These are phyloP conservation scores for Periparus ater DNA, from an alignment of 2,797 vertebrate genomes.

Conservation along the genomic window DNA sequence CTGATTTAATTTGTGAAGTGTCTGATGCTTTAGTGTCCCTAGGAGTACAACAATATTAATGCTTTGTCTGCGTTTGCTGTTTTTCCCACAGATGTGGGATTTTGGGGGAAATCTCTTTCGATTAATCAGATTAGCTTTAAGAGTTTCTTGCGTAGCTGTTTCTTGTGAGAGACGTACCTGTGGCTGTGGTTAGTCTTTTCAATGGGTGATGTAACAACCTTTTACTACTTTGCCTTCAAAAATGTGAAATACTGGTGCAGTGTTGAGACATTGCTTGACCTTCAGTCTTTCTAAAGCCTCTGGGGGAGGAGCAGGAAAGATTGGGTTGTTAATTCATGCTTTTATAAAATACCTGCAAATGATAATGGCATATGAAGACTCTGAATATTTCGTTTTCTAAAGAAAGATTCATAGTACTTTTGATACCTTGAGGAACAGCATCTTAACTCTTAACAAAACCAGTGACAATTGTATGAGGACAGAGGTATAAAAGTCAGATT, in stretches of 20 bases:
- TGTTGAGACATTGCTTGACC: constrained; percentile 31
- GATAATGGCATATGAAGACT: neutral
- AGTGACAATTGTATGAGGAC: neutral
- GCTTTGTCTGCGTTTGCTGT: neutral
- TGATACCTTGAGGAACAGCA: neutral
- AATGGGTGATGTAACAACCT: constrained; percentile 20
- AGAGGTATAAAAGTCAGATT: neutral
- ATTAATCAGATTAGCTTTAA: neutral
- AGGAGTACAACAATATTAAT: fast-evolving
- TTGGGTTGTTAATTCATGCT: neutral
- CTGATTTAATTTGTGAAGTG: neutral
- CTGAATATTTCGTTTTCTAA: neutral
- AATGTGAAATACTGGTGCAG: neutral
- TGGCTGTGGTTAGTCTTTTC: neutral
- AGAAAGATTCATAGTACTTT: fast-evolving
- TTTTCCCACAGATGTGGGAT: neutral
- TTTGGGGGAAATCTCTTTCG: neutral
- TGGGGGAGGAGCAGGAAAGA: neutral
- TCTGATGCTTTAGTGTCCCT: neutral
- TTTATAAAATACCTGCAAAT: neutral
- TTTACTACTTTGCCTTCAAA: constrained; percentile 21
- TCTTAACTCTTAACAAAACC: neutral
- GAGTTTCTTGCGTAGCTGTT: neutral
- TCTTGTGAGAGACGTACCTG: neutral
- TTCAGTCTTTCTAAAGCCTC: constrained; percentile 20